Percentiles rank a stretch among this genome's conserved stretches.
Conservation (phyloP, 2,113 vertebrate genomes). For the Pterocles burchelli region DNA sequence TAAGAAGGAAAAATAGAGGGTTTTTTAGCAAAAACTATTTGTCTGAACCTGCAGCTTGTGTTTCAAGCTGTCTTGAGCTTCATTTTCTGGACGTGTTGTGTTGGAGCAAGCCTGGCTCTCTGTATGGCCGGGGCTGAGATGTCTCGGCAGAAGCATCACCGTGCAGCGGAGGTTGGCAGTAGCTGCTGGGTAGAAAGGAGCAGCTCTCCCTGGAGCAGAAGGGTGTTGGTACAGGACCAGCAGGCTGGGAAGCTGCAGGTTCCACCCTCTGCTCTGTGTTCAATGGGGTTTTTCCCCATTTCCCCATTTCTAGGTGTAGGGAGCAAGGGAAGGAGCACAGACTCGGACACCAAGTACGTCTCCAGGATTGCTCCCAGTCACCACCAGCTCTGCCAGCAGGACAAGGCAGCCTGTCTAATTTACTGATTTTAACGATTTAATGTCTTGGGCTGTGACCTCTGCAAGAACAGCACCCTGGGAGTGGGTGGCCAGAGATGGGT, state of each 20-base stretch:
- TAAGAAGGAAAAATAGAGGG: accelerated
- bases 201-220: neutral
- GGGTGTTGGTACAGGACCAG: neutral
- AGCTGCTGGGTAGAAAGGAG: neutral
- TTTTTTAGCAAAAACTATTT: neutral
- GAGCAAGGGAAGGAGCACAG: neutral
- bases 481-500: neutral
- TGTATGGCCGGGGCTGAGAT: accelerated
- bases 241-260: neutral
- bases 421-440: too few relatives aligned
- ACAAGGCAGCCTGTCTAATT: neutral
- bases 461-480: neutral
- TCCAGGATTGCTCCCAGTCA: neutral
- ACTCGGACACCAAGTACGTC: accelerated
- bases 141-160: neutral
- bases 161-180: neutral
- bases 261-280: too few relatives aligned
- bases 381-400: neutral
- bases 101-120: neutral
- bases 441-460: neutral
- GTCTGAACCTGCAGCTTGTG: neutral
- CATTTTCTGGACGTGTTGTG: accelerated
- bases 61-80: neutral
- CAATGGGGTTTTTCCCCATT: too few relatives aligned
- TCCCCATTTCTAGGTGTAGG: too few relatives aligned